Conservation (phyloP, 2,797 vertebrate species). For the Spheniscus humboldti region DNA sequence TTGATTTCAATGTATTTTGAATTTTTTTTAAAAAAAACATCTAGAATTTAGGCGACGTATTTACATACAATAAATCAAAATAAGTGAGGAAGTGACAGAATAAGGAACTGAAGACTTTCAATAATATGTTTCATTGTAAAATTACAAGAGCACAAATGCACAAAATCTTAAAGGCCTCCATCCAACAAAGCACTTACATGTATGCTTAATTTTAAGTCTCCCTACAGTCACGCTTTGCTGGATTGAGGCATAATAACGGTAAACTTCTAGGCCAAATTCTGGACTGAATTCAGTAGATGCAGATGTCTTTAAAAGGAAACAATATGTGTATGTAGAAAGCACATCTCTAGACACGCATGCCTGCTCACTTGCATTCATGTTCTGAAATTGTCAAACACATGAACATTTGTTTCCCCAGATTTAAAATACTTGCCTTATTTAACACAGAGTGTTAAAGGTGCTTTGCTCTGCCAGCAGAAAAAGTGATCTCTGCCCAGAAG, state of each 20-base stretch:
- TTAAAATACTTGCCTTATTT: conserved; percentile 25
- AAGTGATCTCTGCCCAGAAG: not conserved
- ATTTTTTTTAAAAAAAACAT: not conserved
- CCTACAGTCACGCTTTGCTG: conserved; percentile 55
- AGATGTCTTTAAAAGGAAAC: conserved; percentile 69
- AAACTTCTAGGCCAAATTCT: conserved; percentile 55
- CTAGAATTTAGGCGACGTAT: not conserved
- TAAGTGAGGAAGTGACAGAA: conserved; percentile 29
- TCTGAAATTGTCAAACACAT: conserved; percentile 23
- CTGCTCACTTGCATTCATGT: conserved; percentile 34
- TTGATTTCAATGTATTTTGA: conserved; percentile 8
- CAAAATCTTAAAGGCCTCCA: conserved; percentile 24
- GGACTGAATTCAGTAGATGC: conserved; percentile 52
- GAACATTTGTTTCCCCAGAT: conserved; percentile 13
- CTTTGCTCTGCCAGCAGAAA: not conserved
- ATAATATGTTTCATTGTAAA: conserved; percentile 33
- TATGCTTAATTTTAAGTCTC: conserved; percentile 45
- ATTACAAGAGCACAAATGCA: conserved; percentile 42
- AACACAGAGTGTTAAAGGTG: not conserved
- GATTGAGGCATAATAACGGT: conserved; percentile 51
- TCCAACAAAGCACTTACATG: conserved; percentile 46
- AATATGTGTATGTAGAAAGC: conserved; percentile 51
- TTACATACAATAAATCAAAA: conserved; percentile 21
- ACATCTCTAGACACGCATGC: conserved; percentile 57
- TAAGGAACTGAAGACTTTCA: conserved; percentile 11